Percentiles rank a stretch among this genome's conserved stretches.
phyloP scores from a whole-genome alignment of 1,140 invertebrate genomes.

The Nasonia longicornis region DNA sequence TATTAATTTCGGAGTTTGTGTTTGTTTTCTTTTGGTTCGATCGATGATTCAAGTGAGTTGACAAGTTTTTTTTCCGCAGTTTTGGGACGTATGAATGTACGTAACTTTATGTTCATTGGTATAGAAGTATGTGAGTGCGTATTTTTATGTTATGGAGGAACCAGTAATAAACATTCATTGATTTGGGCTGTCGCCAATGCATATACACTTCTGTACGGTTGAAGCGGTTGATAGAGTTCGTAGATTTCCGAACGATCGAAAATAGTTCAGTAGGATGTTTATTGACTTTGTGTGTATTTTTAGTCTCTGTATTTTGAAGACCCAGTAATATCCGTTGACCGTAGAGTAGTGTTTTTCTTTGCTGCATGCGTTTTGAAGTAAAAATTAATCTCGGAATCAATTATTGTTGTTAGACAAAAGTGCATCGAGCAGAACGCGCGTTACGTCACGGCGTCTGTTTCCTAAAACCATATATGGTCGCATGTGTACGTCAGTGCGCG shows the following conservation, averaged over 20 bases:
- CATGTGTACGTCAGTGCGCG: not conserved
- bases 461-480: not conserved
- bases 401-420: not conserved
- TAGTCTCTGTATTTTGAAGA: not conserved
- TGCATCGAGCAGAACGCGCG: not conserved
- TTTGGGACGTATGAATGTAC: no score
- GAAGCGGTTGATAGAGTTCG: not conserved
- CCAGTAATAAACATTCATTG: not conserved
- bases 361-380: not conserved
- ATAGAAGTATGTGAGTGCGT: no score
- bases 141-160: no score
- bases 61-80: no score
- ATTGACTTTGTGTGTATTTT: not conserved
- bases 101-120: no score
- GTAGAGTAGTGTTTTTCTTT: not conserved
- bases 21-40: not conserved
- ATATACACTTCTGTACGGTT: not conserved
- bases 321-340: no score
- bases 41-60: not conserved
- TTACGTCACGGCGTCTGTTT: not conserved
- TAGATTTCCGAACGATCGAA: not conserved
- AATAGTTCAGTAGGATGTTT: not conserved
- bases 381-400: no score
- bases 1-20: not conserved
- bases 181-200: not conserved